Conservation (phyloP, 2,888 invertebrate genomes). For the Glyphotaelius pellucidus region DNA sequence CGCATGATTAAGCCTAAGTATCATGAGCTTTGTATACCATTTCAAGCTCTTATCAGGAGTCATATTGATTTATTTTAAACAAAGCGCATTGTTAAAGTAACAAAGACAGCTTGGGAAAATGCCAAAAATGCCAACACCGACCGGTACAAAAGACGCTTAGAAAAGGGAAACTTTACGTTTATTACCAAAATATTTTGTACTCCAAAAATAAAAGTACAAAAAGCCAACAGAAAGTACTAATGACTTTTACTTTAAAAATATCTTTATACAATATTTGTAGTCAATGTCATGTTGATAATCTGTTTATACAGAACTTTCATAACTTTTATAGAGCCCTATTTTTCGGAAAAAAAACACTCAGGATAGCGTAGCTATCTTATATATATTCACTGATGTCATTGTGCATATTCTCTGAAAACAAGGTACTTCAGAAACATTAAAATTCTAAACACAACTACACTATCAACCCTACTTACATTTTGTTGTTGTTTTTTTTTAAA, state of each 20-base stretch:
- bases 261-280: too few relatives aligned
- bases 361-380: too few relatives aligned
- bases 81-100: conserved; percentile 61
- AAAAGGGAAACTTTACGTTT: neutral
- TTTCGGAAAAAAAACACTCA: too few relatives aligned
- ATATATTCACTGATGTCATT: too few relatives aligned
- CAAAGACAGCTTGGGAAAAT: conserved; percentile 57
- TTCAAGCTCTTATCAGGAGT: conserved; percentile 49
- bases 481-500: too few relatives aligned
- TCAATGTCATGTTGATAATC: neutral
- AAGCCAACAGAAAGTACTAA: neutral
- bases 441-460: too few relatives aligned
- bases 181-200: neutral
- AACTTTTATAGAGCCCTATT: neutral
- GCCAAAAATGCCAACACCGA: conserved; percentile 51
- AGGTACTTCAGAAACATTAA: too few relatives aligned
- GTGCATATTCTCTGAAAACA: too few relatives aligned
- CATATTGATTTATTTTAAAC: conserved; percentile 56
- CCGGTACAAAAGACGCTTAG: conserved; percentile 4
- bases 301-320: neutral
- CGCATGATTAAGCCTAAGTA: neutral
- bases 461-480: too few relatives aligned
- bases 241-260: neutral
- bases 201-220: neutral
- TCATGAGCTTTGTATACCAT: conserved; percentile 14